Evolutionary conservation across 2,797 vertebrate species (phyloP).

Genomic region (Tiaroga cobitis): DNA sequence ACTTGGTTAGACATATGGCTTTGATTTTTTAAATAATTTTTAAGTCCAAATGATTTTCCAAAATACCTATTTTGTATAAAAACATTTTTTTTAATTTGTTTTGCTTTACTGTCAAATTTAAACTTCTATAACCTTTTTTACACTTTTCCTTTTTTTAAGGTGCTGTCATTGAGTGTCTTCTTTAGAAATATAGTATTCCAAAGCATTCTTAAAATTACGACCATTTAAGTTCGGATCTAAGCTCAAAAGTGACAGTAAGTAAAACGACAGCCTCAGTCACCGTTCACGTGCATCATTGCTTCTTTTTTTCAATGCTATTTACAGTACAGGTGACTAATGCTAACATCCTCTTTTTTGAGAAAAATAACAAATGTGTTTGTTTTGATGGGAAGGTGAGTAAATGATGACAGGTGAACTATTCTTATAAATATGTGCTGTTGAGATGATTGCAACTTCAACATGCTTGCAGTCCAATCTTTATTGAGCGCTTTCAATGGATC

Average conservation of each 20-base stretch:
- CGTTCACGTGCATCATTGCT: background rate
- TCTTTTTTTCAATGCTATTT: background rate
- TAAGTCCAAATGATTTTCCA: too few relatives aligned
- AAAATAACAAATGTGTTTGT: background rate
- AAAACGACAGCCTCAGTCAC: background rate
- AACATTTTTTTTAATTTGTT: too few relatives aligned
- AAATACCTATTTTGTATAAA: too few relatives aligned
- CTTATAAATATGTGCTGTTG: background rate
- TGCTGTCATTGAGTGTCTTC: background rate
- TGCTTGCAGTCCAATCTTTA: slow-evolving; percentile 26
- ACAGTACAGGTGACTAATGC: background rate
- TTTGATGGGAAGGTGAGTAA: background rate
- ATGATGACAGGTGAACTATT: background rate
- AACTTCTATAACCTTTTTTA: background rate
- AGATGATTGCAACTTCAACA: slow-evolving; percentile 2
- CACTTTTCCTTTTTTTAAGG: background rate
- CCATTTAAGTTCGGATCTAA: background rate
- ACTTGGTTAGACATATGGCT: too few relatives aligned
- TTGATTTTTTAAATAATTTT: too few relatives aligned
- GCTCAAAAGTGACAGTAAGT: background rate
- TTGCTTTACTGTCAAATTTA: background rate
- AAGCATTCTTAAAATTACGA: background rate
- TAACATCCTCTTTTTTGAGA: background rate
- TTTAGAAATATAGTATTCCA: background rate
- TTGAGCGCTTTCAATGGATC: slow-evolving; percentile 18